Conservation (phyloP, 2,888 invertebrate genomes). For the Cheilosia vernalis region DNA sequence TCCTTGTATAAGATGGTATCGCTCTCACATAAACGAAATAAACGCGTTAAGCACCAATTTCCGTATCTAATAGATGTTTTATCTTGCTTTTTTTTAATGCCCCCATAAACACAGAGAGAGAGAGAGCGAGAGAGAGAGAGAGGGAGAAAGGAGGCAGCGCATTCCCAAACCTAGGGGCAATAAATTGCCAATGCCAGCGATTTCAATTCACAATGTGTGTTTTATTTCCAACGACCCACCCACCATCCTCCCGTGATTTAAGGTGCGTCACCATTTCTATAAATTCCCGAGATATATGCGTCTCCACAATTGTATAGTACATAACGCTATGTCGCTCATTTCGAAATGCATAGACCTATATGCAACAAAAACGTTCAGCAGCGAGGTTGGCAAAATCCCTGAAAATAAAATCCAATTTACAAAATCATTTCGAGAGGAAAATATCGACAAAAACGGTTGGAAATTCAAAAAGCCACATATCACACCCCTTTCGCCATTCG, state of each 20-base stretch:
- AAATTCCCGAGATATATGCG: slow-evolving; percentile 13
- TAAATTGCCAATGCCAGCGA: slow-evolving; percentile 30
- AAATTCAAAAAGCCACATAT: slow-evolving; percentile 51
- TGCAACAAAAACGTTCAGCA: background rate
- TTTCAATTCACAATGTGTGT: slow-evolving; percentile 32
- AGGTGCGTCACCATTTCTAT: slow-evolving; percentile 25
- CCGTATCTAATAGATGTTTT: slow-evolving; percentile 66
- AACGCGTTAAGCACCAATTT: slow-evolving; percentile 59
- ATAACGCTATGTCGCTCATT: slow-evolving; percentile 1
- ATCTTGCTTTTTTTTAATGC: slow-evolving; percentile 48
- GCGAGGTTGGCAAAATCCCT: background rate
- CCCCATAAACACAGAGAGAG: background rate
- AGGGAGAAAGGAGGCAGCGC: background rate
- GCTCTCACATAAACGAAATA: slow-evolving; percentile 35
- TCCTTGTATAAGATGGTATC: slow-evolving; percentile 42
- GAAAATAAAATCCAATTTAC: slow-evolving; percentile 22
- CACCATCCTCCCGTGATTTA: slow-evolving; percentile 8
- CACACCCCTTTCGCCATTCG: slow-evolving; percentile 47
- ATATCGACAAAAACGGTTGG: slow-evolving; percentile 37
- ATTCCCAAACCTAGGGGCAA: slow-evolving; percentile 2
- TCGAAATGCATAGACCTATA: background rate
- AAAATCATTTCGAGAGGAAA: slow-evolving; percentile 33
- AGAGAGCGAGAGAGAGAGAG: background rate
- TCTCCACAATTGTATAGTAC: background rate
- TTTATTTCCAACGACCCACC: slow-evolving; percentile 5